These are phyloP conservation scores for Balaeniceps rex DNA, from an alignment of 2,113 vertebrate species.

Conservation along the genomic window DNA sequence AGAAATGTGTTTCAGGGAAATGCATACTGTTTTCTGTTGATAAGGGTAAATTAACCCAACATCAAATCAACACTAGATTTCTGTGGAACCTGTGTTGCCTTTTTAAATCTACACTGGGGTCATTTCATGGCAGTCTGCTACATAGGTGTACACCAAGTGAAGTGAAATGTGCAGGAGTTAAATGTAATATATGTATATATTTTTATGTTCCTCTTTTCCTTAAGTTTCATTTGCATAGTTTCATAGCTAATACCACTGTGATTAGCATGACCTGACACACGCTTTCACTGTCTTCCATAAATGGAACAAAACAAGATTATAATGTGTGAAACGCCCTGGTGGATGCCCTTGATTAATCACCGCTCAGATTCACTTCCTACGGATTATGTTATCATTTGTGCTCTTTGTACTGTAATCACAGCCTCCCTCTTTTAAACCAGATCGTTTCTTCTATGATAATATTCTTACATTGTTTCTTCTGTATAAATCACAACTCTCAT, in stretches of 20 bases:
- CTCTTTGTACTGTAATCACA: not conserved
- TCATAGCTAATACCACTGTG: not conserved
- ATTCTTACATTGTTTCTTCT: not conserved
- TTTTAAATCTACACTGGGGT: not conserved
- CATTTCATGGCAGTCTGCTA: not conserved
- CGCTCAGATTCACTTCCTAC: not conserved
- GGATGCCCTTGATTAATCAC: not conserved
- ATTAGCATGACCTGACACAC: not conserved
- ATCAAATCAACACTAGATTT: not conserved
- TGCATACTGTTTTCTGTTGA: not conserved
- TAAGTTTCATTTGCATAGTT: not conserved
- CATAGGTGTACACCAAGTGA: not conserved
- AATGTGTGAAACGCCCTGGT: not conserved
- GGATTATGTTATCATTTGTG: not conserved
- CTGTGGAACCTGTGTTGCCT: not conserved
- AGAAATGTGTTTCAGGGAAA: not conserved
- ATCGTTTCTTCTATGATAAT: not conserved
- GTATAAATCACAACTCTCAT: not conserved
- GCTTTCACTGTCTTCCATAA: not conserved
- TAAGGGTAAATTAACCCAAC: not conserved
- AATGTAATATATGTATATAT: not conserved
- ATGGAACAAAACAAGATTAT: not conserved
- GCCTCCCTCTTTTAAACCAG: not conserved
- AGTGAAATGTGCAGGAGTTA: not conserved
- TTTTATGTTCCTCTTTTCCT: not conserved